phyloP scores from a whole-genome alignment of 2,888 invertebrate species.

The Lepidocyrtoides sp. region DNA sequence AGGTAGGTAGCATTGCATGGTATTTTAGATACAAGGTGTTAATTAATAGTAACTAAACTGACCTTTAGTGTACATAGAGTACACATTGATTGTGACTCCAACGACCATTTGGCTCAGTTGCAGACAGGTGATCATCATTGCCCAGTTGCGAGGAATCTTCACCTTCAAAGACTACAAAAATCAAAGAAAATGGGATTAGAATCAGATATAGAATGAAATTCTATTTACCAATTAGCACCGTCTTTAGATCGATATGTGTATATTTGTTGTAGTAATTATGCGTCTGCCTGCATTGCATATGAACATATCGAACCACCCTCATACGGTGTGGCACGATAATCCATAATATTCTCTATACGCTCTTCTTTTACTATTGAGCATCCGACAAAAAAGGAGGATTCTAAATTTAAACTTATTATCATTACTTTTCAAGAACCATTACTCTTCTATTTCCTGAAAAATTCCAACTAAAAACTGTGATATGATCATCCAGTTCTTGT shows the following conservation, averaged over 20 bases:
- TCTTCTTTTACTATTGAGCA: neutral
- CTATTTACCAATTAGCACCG: slow-evolving; percentile 64
- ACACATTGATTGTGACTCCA: slow-evolving; percentile 84
- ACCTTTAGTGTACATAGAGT: slow-evolving; percentile 85
- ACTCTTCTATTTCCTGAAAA: no score
- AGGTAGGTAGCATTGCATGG: neutral
- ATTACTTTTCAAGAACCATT: no score
- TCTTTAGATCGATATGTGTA: neutral
- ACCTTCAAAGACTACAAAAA: slow-evolving; percentile 82
- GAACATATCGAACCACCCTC: neutral
- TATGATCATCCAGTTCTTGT: no score
- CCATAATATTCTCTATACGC: no score
- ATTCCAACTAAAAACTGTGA: no score
- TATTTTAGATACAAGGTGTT: slow-evolving; percentile 47
- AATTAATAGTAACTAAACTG: slow-evolving; percentile 75
- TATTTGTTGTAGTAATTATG: neutral
- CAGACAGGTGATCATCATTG: slow-evolving; percentile 85
- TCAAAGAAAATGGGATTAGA: slow-evolving; percentile 34
- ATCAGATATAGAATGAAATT: neutral
- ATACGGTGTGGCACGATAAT: neutral
- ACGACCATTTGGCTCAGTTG: slow-evolving; percentile 85
- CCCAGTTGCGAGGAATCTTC: slow-evolving; percentile 84
- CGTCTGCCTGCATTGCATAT: neutral
- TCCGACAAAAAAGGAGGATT: neutral
- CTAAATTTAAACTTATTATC: no score